These are phyloP conservation scores for Lepus europaeus DNA, from an alignment of 2,113 vertebrate species.

Conservation along the genomic window DNA sequence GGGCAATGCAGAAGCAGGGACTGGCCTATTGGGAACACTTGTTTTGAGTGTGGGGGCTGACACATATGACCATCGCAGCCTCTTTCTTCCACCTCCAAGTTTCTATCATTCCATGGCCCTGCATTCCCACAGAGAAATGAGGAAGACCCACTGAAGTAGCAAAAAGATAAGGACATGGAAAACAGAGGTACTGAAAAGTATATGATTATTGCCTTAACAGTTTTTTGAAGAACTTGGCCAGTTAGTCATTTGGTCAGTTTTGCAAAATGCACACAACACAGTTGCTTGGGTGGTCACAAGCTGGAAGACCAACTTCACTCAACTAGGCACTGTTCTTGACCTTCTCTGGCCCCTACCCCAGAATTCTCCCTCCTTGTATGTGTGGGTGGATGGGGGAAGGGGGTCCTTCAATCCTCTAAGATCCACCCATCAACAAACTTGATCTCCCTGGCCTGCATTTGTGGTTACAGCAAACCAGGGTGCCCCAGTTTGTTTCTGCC, in stretches of 20 bases:
- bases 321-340: too few relatives aligned
- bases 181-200: not conserved
- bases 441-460: not conserved
- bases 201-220: not conserved
- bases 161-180: slow-evolving; percentile 23
- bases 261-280: not conserved
- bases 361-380: not conserved
- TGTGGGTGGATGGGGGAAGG: not conserved
- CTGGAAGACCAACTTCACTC: not conserved
- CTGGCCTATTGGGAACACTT: not conserved
- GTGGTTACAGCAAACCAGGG: not conserved
- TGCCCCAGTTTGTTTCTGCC: not conserved
- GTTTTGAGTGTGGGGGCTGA: not conserved
- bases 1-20: not conserved
- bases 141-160: not conserved
- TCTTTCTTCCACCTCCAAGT: not conserved
- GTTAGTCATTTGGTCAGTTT: not conserved
- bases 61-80: not conserved
- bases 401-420: not conserved
- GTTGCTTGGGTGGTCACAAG: not conserved
- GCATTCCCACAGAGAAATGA: not conserved
- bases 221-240: slow-evolving; percentile 23
- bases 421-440: not conserved
- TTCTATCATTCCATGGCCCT: not conserved
- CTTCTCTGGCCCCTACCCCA: not conserved